Conservation (phyloP, 2,888 invertebrate genomes). For the Masnerella sp. region DNA sequence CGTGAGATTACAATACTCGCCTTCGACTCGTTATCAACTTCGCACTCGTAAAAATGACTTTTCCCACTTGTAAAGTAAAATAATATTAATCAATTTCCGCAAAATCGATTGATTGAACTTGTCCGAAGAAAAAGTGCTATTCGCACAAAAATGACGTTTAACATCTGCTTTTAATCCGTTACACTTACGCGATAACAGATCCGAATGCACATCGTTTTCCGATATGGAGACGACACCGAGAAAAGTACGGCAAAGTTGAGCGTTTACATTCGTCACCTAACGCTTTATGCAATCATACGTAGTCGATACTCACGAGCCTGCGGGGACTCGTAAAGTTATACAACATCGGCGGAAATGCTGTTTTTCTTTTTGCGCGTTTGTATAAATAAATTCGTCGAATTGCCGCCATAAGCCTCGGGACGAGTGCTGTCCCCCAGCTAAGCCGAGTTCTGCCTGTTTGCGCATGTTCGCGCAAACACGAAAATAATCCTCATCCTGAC, state of each 20-base stretch:
- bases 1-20: too few relatives aligned
- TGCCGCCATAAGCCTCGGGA: conserved; percentile 18
- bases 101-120: neutral
- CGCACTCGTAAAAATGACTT: too few relatives aligned
- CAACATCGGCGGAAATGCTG: conserved; percentile 28
- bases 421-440: conserved; percentile 27
- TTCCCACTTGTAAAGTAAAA: too few relatives aligned
- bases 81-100: conserved; percentile 3
- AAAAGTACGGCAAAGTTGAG: conserved; percentile 35
- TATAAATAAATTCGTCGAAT: conserved; percentile 42
- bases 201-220: conserved; percentile 27
- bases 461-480: conserved; percentile 11
- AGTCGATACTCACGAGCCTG: conserved; percentile 29
- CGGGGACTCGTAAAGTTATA: conserved; percentile 38
- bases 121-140: neutral
- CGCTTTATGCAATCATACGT: conserved; percentile 39
- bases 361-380: conserved; percentile 28
- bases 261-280: conserved; percentile 44
- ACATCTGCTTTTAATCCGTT: conserved; percentile 17
- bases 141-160: conserved; percentile 1
- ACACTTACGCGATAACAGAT: conserved; percentile 15
- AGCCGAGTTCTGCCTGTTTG: conserved; percentile 21
- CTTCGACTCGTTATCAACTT: too few relatives aligned
- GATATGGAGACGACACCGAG: conserved; percentile 20
- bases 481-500: conserved; percentile 9